phyloP scores from a whole-genome alignment of 2,797 vertebrate genomes.

The Amphiprion clarkii region DNA sequence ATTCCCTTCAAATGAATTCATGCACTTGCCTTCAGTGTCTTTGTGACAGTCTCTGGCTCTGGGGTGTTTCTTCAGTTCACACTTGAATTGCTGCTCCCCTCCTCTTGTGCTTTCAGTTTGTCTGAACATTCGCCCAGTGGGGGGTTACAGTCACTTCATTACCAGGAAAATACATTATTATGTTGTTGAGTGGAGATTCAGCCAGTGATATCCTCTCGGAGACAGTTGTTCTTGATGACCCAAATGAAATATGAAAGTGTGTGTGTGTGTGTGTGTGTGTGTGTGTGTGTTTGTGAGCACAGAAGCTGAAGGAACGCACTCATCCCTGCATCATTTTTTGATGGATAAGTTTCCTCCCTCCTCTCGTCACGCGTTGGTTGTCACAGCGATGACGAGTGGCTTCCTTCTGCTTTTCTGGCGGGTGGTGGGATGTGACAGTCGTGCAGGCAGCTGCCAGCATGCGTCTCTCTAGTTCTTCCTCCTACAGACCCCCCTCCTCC shows the following conservation, averaged over 20 bases:
- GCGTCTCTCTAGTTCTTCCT: conserved; percentile 41
- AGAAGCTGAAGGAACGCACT: conserved; percentile 48
- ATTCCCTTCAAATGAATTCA: conserved; percentile 39
- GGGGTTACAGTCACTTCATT: conserved; percentile 66
- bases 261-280: conserved; percentile 34
- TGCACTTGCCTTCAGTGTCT: conserved; percentile 23
- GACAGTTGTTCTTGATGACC: conserved; percentile 68
- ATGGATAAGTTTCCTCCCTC: conserved; percentile 76
- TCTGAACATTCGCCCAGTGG: conserved; percentile 55
- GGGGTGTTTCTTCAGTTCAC: conserved; percentile 35
- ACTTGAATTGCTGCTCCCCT: conserved; percentile 56
- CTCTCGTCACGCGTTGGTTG: conserved; percentile 67
- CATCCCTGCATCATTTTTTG: conserved; percentile 72
- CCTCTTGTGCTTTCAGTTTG: conserved; percentile 47
- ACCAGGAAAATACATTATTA: conserved; percentile 64
- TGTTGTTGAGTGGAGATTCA: conserved; percentile 59
- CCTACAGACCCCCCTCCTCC: not conserved
- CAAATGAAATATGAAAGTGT: conserved; percentile 70
- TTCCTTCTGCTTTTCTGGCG: conserved; percentile 75
- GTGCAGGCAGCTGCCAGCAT: conserved; percentile 59
- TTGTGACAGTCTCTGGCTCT: conserved; percentile 43
- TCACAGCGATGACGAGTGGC: conserved; percentile 77
- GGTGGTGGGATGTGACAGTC: conserved; percentile 66
- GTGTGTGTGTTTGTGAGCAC: conserved; percentile 12
- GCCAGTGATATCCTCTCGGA: conserved; percentile 67